phyloP scores from a whole-genome alignment of 2,113 vertebrate species.

The Sardina pilchardus region DNA sequence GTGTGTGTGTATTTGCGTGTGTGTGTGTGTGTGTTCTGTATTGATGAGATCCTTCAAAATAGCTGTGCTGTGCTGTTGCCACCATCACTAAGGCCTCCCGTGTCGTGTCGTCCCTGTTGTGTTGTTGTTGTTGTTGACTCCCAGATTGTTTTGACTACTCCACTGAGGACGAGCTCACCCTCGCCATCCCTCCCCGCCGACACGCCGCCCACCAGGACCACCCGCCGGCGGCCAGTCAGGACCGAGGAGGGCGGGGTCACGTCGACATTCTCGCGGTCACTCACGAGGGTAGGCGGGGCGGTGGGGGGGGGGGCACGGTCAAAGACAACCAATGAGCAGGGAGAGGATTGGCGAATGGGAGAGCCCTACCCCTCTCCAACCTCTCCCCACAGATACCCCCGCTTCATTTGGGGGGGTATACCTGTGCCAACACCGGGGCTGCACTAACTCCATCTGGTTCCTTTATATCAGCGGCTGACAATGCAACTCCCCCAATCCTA shows the following conservation, averaged over 20 bases:
- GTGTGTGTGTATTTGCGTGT: background rate
- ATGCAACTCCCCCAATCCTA: slow-evolving; percentile 39
- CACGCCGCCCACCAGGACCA: slow-evolving; percentile 81
- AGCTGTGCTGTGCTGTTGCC: slow-evolving; percentile 21
- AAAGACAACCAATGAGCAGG: slow-evolving; percentile 70
- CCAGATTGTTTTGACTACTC: slow-evolving; percentile 99
- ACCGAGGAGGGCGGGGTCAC: slow-evolving; percentile 86
- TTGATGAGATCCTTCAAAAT: background rate
- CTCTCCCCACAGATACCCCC: slow-evolving; percentile 63
- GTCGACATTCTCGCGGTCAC: slow-evolving; percentile 89
- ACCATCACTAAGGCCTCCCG: slow-evolving; percentile 69
- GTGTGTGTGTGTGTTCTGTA: background rate
- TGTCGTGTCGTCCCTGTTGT: slow-evolving; percentile 85
- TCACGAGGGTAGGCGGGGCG: slow-evolving; percentile 95
- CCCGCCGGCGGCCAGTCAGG: slow-evolving; percentile 83
- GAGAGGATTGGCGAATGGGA: background rate
- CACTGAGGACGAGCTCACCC: slow-evolving; percentile 89
- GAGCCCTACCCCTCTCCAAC: slow-evolving; percentile 58
- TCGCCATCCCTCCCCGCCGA: slow-evolving; percentile 87
- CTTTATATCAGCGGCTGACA: slow-evolving; percentile 44
- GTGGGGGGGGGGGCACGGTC: slow-evolving; percentile 77
- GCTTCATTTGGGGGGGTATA: background rate
- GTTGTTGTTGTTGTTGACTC: slow-evolving; percentile 81
- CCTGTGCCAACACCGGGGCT: background rate
- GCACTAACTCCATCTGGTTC: slow-evolving; percentile 58